Conservation (phyloP, 2,797 vertebrate species). For the Onychomys torridus region DNA sequence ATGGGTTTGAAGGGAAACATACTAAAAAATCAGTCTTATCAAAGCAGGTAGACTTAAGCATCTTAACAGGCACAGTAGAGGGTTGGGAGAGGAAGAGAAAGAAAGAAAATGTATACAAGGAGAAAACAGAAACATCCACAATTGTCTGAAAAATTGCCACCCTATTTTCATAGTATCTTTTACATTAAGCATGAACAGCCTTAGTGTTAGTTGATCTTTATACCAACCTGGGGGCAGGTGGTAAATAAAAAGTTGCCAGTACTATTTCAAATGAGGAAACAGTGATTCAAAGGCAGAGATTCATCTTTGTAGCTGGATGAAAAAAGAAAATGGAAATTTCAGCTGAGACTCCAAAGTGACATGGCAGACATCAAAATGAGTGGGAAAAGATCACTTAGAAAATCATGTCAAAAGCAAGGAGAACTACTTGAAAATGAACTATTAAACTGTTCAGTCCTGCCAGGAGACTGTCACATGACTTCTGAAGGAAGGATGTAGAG, state of each 20-base stretch:
- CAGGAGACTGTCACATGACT: background rate
- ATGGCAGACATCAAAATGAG: background rate
- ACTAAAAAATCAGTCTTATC: background rate
- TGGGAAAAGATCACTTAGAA: background rate
- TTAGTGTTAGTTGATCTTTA: background rate
- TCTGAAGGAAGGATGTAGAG: background rate
- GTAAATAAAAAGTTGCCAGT: background rate
- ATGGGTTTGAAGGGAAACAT: background rate
- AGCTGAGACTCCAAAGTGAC: slow-evolving; percentile 2
- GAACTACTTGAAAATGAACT: background rate
- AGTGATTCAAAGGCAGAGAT: background rate
- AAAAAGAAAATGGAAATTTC: slow-evolving; percentile 10
- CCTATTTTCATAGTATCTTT: background rate
- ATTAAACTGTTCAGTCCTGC: background rate
- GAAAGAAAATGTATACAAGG: background rate
- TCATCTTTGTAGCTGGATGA: background rate
- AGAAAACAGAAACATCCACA: background rate
- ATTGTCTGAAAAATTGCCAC: background rate
- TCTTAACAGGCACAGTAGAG: slow-evolving; percentile 22
- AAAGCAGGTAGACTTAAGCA: slow-evolving; percentile 8
- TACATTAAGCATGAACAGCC: background rate
- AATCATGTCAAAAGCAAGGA: background rate
- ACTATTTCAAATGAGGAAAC: background rate
- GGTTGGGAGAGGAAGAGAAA: background rate
- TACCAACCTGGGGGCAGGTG: background rate